Conservation (phyloP, 2,113 vertebrate genomes). For the Labeo catla region DNA sequence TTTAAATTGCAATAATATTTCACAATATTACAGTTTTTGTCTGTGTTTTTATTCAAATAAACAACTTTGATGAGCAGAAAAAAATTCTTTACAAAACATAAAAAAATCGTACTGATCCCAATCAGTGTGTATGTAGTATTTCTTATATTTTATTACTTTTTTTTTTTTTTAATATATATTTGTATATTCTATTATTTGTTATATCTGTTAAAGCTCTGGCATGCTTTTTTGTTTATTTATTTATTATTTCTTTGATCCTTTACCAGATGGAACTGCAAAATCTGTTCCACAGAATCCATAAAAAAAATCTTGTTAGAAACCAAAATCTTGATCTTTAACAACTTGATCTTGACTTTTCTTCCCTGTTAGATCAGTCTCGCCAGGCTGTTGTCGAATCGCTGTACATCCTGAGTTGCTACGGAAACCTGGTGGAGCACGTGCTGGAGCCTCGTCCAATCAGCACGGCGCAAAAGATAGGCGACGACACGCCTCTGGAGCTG, state of each 20-base stretch:
- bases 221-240: neutral
- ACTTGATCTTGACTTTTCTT: neutral
- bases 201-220: neutral
- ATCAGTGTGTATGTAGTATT: too few relatives aligned
- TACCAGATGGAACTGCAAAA: neutral
- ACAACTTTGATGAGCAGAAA: too few relatives aligned
- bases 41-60: too few relatives aligned
- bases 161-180: too few relatives aligned
- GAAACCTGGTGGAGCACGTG: slow-evolving; percentile 93
- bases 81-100: too few relatives aligned
- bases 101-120: too few relatives aligned
- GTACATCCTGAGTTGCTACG: slow-evolving; percentile 95
- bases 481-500: slow-evolving; percentile 95
- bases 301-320: neutral
- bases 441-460: slow-evolving; percentile 92
- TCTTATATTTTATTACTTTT: too few relatives aligned
- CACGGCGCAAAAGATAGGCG: slow-evolving; percentile 91
- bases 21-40: too few relatives aligned
- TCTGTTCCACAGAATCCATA: neutral
- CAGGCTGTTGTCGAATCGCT: slow-evolving; percentile 92
- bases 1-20: too few relatives aligned
- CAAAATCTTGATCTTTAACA: neutral
- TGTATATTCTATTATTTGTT: neutral
- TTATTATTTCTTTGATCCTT: neutral
- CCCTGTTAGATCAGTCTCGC: slow-evolving; percentile 86